Evolutionary conservation across 2,113 vertebrate species (phyloP).

Genomic region (Pseudorectes ferrugineus): DNA sequence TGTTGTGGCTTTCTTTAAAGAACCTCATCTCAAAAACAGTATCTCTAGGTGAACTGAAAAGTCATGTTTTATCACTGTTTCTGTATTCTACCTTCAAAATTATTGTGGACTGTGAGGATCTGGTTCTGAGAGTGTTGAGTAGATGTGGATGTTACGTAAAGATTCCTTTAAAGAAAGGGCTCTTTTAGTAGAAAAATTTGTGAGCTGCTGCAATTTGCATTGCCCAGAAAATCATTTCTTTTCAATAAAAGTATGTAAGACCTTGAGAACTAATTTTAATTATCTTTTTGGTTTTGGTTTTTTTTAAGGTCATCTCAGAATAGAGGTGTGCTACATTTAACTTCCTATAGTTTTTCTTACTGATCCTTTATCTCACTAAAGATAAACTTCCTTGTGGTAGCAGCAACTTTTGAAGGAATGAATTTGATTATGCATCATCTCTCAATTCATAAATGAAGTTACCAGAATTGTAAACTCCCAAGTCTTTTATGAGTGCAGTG

Average conservation of each 20-base stretch:
- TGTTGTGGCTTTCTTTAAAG: constrained; percentile 11
- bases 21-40: background rate
- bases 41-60: background rate
- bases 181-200: background rate
- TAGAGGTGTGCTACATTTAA: background rate
- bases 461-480: background rate
- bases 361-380: background rate
- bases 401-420: background rate
- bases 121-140: background rate
- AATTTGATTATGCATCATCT: background rate
- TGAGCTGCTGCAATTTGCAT: background rate
- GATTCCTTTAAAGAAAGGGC: background rate
- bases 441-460: background rate
- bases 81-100: background rate
- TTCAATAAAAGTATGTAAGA: constrained; percentile 17
- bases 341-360: background rate
- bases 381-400: background rate
- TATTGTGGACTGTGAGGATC: background rate
- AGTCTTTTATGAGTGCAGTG: background rate
- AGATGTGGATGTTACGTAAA: background rate
- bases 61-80: background rate
- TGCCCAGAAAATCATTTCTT: background rate
- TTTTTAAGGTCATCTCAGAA: background rate
- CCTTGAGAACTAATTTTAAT: background rate
- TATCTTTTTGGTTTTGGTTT: background rate